Percentiles rank a stretch among this genome's conserved stretches.
Conservation (phyloP, 2,888 invertebrate species). For the Lochmaea crataegi region DNA sequence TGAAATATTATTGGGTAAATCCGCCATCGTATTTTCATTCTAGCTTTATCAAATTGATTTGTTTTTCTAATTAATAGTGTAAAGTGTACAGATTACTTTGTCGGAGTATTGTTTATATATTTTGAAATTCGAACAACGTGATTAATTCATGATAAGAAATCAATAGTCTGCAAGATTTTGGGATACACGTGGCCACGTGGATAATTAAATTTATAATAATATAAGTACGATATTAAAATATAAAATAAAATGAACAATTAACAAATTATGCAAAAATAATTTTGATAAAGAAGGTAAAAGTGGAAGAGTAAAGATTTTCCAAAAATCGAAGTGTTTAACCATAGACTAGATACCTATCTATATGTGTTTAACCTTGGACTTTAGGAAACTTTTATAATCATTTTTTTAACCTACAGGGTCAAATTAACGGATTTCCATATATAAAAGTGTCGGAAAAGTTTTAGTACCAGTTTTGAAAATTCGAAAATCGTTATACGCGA, state of each 20-base stretch:
- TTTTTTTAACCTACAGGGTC: no score
- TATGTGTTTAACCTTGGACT: no score
- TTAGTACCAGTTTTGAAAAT: no score
- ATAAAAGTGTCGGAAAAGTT: no score
- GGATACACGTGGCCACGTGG: slow-evolving; percentile 4
- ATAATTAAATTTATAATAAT: background rate
- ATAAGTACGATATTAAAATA: background rate
- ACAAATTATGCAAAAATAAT: background rate
- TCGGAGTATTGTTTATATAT: background rate
- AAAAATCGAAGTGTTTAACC: no score
- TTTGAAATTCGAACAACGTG: background rate
- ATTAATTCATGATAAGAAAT: background rate
- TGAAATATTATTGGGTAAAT: background rate
- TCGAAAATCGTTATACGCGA: no score
- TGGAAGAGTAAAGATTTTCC: no score
- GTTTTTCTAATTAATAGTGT: background rate
- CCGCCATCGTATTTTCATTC: background rate
- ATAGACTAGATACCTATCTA: no score
- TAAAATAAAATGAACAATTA: background rate
- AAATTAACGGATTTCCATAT: no score
- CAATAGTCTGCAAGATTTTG: background rate
- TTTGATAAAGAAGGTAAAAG: no score
- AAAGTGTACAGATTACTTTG: background rate
- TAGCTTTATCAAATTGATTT: background rate
- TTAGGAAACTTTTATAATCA: no score